Evolutionary conservation across 2,113 vertebrate species (phyloP).

Genomic region (Maccullochella peelii): DNA sequence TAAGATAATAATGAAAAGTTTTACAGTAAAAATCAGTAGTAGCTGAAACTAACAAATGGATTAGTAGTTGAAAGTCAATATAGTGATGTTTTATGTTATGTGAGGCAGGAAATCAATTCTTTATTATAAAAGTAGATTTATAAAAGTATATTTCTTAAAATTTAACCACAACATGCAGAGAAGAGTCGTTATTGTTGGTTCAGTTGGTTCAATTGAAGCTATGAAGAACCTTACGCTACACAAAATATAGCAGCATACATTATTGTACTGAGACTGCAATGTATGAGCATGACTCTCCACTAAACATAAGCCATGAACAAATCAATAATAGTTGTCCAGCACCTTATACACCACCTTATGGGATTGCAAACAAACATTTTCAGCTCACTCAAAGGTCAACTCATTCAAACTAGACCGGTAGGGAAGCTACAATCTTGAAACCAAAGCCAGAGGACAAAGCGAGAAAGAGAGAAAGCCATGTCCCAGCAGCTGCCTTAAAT

Average conservation of each 20-base stretch:
- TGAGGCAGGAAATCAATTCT: background rate
- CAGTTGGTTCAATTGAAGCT: background rate
- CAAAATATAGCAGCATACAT: background rate
- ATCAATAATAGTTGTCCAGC: background rate
- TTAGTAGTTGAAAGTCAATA: background rate
- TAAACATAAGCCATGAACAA: background rate
- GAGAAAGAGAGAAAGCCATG: background rate
- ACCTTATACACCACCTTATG: background rate
- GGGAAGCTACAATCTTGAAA: background rate
- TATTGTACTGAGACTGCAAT: background rate
- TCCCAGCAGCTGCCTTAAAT: conserved; percentile 30
- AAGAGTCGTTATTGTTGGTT: too few relatives aligned
- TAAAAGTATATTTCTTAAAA: background rate
- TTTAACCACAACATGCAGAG: background rate
- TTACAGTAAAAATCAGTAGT: background rate
- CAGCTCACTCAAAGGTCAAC: background rate
- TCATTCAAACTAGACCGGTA: background rate
- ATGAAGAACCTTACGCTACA: background rate
- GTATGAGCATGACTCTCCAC: background rate
- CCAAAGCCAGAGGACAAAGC: conserved; percentile 6
- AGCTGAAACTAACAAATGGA: background rate
- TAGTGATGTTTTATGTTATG: background rate
- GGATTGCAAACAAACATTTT: background rate
- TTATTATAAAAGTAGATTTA: background rate
- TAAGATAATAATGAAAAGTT: background rate